Conservation (phyloP, 2,113 vertebrate species). For the Phaetusa simplex region DNA sequence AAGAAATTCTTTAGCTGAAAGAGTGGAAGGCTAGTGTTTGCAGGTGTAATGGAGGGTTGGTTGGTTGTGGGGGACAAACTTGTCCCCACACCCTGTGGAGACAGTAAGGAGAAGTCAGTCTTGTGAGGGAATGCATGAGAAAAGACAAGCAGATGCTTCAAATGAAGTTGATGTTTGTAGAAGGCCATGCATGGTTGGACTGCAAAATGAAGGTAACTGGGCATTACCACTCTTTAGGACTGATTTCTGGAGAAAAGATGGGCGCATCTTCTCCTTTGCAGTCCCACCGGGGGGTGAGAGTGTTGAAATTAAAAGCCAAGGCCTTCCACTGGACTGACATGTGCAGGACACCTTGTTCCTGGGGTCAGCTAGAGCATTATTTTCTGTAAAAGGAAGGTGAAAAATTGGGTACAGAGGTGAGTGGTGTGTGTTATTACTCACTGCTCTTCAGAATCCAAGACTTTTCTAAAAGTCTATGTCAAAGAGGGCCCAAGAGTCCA, state of each 20-base stretch:
- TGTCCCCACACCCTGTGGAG: neutral
- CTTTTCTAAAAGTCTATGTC: neutral
- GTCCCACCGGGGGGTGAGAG: neutral
- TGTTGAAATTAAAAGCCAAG: neutral
- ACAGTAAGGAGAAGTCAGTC: neutral
- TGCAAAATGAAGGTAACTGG: neutral
- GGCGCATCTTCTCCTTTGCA: neutral
- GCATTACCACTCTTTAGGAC: neutral
- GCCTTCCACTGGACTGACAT: neutral
- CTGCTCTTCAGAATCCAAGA: neutral
- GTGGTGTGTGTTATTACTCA: neutral
- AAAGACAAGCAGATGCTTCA: neutral
- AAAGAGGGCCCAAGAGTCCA: neutral
- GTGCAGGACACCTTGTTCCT: neutral
- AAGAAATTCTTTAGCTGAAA: neutral
- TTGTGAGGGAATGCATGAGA: neutral
- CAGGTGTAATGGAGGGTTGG: neutral
- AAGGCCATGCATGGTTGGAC: neutral
- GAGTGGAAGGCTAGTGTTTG: neutral
- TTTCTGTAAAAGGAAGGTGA: neutral
- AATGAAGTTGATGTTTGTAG: neutral
- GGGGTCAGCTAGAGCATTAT: neutral
- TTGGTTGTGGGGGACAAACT: neutral
- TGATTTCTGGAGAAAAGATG: neutral
- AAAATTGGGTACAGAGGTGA: neutral